These are phyloP conservation scores for Gorsachius goisagi DNA, from an alignment of 2,113 vertebrate species.

Conservation along the genomic window DNA sequence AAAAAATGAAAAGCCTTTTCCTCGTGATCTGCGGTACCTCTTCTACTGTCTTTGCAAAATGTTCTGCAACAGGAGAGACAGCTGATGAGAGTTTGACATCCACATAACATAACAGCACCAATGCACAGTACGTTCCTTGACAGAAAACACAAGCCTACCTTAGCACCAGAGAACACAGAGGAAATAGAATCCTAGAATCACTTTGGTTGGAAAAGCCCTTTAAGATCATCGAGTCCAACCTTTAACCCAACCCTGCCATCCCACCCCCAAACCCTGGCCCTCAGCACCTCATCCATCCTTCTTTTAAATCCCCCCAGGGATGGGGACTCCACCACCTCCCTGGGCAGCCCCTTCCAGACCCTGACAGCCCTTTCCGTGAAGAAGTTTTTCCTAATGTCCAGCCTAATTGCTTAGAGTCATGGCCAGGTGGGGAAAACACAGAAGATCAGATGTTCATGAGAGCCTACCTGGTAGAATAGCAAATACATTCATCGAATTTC, in stretches of 20 bases:
- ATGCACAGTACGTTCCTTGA: not conserved
- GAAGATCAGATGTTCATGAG: not conserved
- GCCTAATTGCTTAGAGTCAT: not conserved
- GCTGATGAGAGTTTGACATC: not conserved
- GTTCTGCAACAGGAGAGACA: not conserved
- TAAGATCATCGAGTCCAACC: too few relatives aligned
- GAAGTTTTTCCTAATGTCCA: too few relatives aligned
- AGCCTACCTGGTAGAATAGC: not conserved
- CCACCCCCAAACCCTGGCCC: too few relatives aligned
- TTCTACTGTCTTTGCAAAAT: not conserved
- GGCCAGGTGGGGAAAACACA: not conserved
- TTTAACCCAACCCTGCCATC: too few relatives aligned
- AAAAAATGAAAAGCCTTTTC: not conserved
- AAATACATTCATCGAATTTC: not conserved
- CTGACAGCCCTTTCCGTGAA: too few relatives aligned
- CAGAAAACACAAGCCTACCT: not conserved
- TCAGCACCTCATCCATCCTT: too few relatives aligned
- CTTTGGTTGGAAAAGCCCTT: too few relatives aligned
- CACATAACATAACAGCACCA: not conserved
- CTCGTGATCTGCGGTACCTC: not conserved
- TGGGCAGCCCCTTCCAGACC: too few relatives aligned
- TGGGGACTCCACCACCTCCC: too few relatives aligned
- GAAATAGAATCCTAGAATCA: too few relatives aligned
- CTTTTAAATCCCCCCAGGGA: too few relatives aligned
- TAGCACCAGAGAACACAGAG: not conserved